Percentiles rank a stretch among this genome's conserved stretches.
These are phyloP conservation scores for Hyles euphorbiae DNA, from an alignment of 1,140 invertebrate genomes.

Conservation along the genomic window DNA sequence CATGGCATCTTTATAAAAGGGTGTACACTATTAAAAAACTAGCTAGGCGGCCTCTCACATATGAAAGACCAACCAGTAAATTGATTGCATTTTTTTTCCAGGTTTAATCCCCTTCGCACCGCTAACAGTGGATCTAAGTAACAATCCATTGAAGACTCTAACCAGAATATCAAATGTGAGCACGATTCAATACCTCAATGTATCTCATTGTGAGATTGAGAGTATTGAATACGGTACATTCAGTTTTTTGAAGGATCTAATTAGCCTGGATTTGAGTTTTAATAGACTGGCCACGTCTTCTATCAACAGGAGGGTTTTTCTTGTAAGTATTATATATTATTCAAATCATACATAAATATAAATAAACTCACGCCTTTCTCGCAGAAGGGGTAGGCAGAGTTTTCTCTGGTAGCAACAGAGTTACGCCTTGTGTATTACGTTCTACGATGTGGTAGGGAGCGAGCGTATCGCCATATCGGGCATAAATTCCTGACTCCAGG, in stretches of 20 bases:
- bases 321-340: conserved; percentile 60
- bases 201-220: conserved; percentile 20
- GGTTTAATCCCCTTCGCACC: conserved; percentile 16
- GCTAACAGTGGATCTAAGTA: conserved; percentile 20
- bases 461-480: no score
- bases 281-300: conserved; percentile 76
- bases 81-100: conserved; percentile 8
- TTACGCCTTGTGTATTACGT: no score
- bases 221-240: conserved; percentile 55
- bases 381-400: no score
- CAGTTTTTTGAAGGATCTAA: conserved; percentile 74
- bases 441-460: no score
- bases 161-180: conserved; percentile 8
- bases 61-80: no score
- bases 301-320: conserved; percentile 76
- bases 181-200: conserved; percentile 15
- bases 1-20: no score
- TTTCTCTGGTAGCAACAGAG: no score
- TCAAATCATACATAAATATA: no score
- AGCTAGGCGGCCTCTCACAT: no score
- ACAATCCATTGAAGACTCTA: conserved; percentile 13
- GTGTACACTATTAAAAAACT: no score
- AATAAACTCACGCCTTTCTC: no score
- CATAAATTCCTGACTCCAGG: no score
- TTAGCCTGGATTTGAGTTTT: conserved; percentile 34